phyloP scores from a whole-genome alignment of 2,888 invertebrate genomes.

The Phengaris arion region DNA sequence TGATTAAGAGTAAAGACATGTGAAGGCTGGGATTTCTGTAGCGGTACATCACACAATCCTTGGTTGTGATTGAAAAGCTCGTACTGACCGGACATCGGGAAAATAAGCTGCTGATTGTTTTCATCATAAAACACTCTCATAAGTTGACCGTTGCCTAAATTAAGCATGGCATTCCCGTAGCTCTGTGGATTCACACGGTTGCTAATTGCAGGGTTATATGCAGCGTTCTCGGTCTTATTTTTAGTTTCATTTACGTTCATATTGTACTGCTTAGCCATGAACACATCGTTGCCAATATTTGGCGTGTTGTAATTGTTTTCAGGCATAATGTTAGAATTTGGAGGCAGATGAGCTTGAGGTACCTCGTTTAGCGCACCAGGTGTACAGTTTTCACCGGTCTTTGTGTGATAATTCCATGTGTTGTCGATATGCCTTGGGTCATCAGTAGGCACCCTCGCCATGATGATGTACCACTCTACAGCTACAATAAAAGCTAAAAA shows the following conservation, averaged over 20 bases:
- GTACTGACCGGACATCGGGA: conserved; percentile 71
- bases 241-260: conserved; percentile 55
- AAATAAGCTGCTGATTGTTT: conserved; percentile 70
- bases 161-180: conserved; percentile 70
- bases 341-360: conserved; percentile 53
- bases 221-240: conserved; percentile 59
- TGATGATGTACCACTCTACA: conserved; percentile 60
- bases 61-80: conserved; percentile 70
- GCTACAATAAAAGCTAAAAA: conserved; percentile 21
- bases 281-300: conserved; percentile 64
- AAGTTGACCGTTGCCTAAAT: conserved; percentile 69
- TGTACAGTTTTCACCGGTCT: conserved; percentile 62
- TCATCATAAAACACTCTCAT: conserved; percentile 71
- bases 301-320: conserved; percentile 63
- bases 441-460: conserved; percentile 78
- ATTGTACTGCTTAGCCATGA: conserved; percentile 64
- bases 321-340: conserved; percentile 52
- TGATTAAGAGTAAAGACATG: conserved; percentile 64
- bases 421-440: conserved; percentile 72
- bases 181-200: conserved; percentile 58
- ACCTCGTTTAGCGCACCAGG: conserved; percentile 61
- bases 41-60: conserved; percentile 59
- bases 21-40: conserved; percentile 58
- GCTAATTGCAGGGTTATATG: conserved; percentile 55
- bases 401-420: conserved; percentile 72